Evolutionary conservation across 2,113 vertebrate species (phyloP).

Genomic region (Dolichallabes microphthalmus): DNA sequence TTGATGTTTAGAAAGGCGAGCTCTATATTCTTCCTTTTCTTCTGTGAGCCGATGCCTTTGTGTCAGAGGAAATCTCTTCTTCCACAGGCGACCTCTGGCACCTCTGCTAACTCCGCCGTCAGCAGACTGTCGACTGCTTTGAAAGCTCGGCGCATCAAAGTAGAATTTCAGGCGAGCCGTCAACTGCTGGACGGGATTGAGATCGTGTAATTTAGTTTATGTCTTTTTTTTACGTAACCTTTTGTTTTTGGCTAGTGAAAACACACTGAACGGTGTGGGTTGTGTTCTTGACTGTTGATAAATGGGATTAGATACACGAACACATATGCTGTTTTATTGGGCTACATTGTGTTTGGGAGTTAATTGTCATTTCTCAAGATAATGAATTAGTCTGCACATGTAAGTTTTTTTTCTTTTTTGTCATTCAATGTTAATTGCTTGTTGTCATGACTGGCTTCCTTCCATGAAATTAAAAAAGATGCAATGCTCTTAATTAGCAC

Average conservation of each 20-base stretch:
- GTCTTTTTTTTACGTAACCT: background rate
- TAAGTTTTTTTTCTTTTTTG: background rate
- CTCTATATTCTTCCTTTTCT: conserved; percentile 14
- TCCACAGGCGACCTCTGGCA: conserved; percentile 13
- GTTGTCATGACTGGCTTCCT: conserved; percentile 40
- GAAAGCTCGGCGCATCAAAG: conserved; percentile 17
- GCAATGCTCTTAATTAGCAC: conserved; percentile 39
- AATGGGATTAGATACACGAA: conserved; percentile 54
- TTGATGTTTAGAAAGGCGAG: background rate
- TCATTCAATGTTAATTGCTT: conserved; percentile 40
- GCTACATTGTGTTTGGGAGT: conserved; percentile 18
- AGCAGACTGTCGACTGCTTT: conserved; percentile 29
- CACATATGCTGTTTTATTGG: conserved; percentile 40
- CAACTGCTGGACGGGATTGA: background rate
- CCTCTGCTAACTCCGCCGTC: conserved; percentile 36
- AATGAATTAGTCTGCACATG: conserved; percentile 50
- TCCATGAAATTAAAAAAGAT: conserved; percentile 34
- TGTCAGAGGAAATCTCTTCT: conserved; percentile 35
- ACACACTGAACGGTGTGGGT: background rate
- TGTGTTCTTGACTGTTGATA: conserved; percentile 28
- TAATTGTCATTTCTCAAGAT: conserved; percentile 49
- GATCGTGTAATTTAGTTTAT: background rate
- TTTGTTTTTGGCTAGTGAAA: conserved; percentile 34
- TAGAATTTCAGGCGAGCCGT: conserved; percentile 4
- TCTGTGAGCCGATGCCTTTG: background rate